These are phyloP conservation scores for Caenorhabditis panamensis DNA, from an alignment of 2,888 invertebrate species.

Conservation along the genomic window DNA sequence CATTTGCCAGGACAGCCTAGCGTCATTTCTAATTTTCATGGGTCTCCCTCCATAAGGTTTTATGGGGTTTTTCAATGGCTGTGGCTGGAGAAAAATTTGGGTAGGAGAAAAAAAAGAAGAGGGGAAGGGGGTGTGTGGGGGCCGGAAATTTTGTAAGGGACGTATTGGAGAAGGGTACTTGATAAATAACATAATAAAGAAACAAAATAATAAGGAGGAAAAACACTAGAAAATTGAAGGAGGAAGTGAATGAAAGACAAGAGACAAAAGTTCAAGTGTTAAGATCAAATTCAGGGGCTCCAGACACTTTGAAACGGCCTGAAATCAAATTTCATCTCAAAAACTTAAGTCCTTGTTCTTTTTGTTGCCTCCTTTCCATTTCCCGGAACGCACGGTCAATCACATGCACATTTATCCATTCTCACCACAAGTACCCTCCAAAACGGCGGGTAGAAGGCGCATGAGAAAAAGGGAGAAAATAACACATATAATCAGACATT, in stretches of 20 bases:
- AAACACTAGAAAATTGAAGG: slow-evolving; percentile 25
- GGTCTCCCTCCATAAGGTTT: slow-evolving; percentile 15
- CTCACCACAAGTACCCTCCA: neutral
- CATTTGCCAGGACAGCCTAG: neutral
- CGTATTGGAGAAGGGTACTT: slow-evolving; percentile 13
- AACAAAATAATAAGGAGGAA: neutral
- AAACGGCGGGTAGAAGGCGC: neutral
- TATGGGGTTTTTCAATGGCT: slow-evolving; percentile 2
- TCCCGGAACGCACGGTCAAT: slow-evolving; percentile 11
- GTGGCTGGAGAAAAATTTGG: slow-evolving; percentile 3
- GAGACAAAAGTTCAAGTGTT: slow-evolving; percentile 39
- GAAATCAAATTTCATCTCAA: no score
- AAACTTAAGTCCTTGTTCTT: neutral
- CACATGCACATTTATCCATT: neutral
- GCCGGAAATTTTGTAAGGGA: neutral
- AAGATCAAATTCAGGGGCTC: slow-evolving; percentile 16
- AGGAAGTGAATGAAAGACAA: neutral
- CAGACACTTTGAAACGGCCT: no score
- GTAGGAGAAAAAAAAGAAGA: neutral
- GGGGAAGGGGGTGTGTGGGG: slow-evolving; percentile 1
- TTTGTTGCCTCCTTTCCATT: neutral
- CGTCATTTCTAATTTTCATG: slow-evolving; percentile 38
- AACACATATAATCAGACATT: slow-evolving; percentile 48
- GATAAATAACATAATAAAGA: slow-evolving; percentile 21
- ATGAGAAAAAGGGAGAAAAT: slow-evolving; percentile 14